These are phyloP conservation scores for Zophobas atratus DNA, from an alignment of 1,140 invertebrate genomes.

Conservation along the genomic window DNA sequence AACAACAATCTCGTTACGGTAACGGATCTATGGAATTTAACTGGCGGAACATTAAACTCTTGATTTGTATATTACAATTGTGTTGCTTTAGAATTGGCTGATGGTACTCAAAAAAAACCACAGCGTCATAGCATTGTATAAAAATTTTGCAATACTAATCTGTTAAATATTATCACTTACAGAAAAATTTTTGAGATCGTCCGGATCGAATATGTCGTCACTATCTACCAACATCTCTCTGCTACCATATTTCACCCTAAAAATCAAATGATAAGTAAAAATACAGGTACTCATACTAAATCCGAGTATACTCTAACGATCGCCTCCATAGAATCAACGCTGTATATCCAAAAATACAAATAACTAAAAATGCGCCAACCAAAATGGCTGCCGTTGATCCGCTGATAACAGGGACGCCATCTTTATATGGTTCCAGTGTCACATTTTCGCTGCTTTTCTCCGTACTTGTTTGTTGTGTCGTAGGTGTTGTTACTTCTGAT, in stretches of 20 bases:
- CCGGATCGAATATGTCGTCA: slow-evolving; percentile 66
- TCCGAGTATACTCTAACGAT: slow-evolving; percentile 66
- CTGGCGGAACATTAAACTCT: too few species aligned
- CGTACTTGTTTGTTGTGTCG: neutral
- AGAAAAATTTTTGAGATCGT: slow-evolving; percentile 69
- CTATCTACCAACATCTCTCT: slow-evolving; percentile 69
- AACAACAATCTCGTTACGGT: too few species aligned
- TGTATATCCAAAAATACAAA: slow-evolving; percentile 64
- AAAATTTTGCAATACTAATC: neutral
- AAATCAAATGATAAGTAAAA: slow-evolving; percentile 50
- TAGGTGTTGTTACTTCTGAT: neutral
- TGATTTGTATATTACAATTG: too few species aligned
- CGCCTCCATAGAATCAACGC: slow-evolving; percentile 67
- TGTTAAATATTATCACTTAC: slow-evolving; percentile 57
- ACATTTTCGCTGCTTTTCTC: neutral
- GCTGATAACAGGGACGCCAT: slow-evolving; percentile 18
- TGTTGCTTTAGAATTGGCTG: too few species aligned
- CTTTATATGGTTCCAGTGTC: neutral
- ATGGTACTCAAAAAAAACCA: too few species aligned
- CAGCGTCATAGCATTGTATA: too few species aligned
- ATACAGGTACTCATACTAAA: slow-evolving; percentile 10
- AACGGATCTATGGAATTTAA: too few species aligned
- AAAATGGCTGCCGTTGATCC: slow-evolving; percentile 52
- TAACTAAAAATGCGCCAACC: slow-evolving; percentile 59
- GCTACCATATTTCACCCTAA: slow-evolving; percentile 67